Evolutionary conservation across 2,113 vertebrate genomes (phyloP), one percentile per base, ranked within the genome.

Genomic region (Saimiri boliviensis): DNA sequence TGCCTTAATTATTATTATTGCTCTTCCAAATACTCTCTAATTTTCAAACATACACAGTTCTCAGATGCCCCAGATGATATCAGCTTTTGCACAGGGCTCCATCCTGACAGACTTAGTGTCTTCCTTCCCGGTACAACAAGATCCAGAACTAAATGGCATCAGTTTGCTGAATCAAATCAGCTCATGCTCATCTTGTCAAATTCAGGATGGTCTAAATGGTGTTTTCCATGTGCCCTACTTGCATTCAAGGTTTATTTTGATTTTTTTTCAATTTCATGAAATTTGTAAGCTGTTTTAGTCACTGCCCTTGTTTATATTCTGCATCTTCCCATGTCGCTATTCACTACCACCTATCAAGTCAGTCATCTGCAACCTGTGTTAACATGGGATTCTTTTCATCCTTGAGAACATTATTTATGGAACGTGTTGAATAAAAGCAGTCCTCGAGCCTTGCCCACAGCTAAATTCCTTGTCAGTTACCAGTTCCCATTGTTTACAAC

Each of bases 1-100:
- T 97, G 94, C 96, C 92, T 95, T 98, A 95, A 97, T 98, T 92
- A 97, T 97, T 79, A 90, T 92, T 98, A 98, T 95, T 97, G 93
- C 95, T 95, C 71, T 97, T 96, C 92, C 92, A 94, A 95, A 85
- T 94, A 94, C 97, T 92, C 84, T 95, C 63, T 97, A 91, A 97
- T 97, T 97, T 97, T 97, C 91, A 94, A 79, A 92, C 47, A 82
- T 90, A 74, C 16, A 84, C 56, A 97, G 82, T 93, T 89, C 89
- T 94, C 80, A 93, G 89, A 76, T 89, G 30, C 68, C 68, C 88
- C 40, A 21, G 32, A 83, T 93, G 73, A 94, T 73, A 81, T 81
- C 87, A 79, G 87, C 92, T 79, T 93, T 70, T 30, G 6, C 89
- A 71, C 37, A 58, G 16, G 70, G 3, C 30, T 87, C 79, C 77